Evolutionary conservation across 2,888 invertebrate genomes (phyloP), one percentile per base, ranked within the genome.

Genomic region (Stenoptilia bipunctidactyla): DNA sequence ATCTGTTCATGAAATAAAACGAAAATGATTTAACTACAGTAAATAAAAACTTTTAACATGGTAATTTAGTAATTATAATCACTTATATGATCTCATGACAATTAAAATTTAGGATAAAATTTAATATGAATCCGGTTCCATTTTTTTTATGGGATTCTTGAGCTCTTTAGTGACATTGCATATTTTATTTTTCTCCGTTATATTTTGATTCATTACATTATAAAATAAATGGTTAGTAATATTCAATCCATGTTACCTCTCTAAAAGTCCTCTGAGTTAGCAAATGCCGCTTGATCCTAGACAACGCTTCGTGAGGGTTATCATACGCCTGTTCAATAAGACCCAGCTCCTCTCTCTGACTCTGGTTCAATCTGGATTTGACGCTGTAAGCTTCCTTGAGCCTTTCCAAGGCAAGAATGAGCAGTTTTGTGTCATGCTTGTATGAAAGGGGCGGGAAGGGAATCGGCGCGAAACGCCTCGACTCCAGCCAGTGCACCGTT

Each of bases 251-350:
- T 55, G 59, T 51, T 51, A 92, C 96, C 89, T 98, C 98, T 85
- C 99, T 98, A 66, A 98, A 99, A 8, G 97, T 96, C 72, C 99
- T 88, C 77, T 98, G 98, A 0, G 99, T 99, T 3, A 99, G 86
- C 63, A 99, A 86, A 83, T 99, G 99, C 88, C 99, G 94, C 69
- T 99, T 99, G 61, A 99, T 99, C 61, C 99, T 91, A 0, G 98
- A 98, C 49, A 99, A 76, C 0, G 99, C 99, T 73, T 99, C 99
- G 66, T 99, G 99, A 15, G 99, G 99, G 82, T 99, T 99, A 67
- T 99, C 99, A 59, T 99, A 99, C 0, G 99, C 99, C 76, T 99
- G 99, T 70, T 99, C 99, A 51, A 99, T 99, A 36, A 99, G 86
- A 4, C 99, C 99, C 51, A 99, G 76, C 70, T 99, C 99, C 70